A percentile compares a stretch with the other conserved stretches of the same genome.
Conservation (phyloP, 2,113 vertebrate species). For the Silurus asotus region DNA sequence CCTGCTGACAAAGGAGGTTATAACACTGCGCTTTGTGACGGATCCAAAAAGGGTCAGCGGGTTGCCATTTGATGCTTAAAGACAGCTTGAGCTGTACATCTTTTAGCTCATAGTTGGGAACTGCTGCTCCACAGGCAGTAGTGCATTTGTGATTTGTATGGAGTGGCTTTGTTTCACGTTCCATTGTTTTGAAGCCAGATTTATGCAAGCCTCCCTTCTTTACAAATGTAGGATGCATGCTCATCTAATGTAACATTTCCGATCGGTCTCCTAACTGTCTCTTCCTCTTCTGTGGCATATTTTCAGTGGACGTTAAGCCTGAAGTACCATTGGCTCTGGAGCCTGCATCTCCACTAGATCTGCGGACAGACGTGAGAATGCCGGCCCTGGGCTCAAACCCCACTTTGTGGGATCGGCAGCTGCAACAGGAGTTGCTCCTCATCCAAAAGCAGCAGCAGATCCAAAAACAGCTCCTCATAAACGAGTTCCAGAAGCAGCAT, state of each 20-base stretch:
- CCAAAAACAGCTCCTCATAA: conserved; percentile 96
- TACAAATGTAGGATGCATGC: not conserved
- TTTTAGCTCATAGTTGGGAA: not conserved
- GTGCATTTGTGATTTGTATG: not conserved
- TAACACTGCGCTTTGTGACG: not conserved
- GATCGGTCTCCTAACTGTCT: conserved; percentile 10
- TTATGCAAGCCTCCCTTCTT: not conserved
- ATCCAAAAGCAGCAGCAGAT: conserved; percentile 99
- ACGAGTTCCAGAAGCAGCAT: conserved; percentile 98
- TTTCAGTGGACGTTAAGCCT: conserved; percentile 87
- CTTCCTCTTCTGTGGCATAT: conserved; percentile 18
- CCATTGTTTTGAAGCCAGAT: not conserved
- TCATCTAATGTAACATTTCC: not conserved
- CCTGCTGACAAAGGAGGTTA: conserved; percentile 19
- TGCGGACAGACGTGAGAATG: conserved; percentile 92
- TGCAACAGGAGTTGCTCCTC: conserved; percentile 93
- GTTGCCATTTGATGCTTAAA: not conserved
- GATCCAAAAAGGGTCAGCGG: conserved; percentile 1
- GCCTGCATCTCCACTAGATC: conserved; percentile 86
- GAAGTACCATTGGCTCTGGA: conserved; percentile 84
- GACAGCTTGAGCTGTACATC: not conserved
- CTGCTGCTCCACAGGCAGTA: not conserved
- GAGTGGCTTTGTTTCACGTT: not conserved
- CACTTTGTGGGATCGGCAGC: conserved; percentile 87
- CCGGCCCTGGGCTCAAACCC: conserved; percentile 89